A percentile compares a stretch with the other conserved stretches of the same genome.
Evolutionary conservation across 2,113 vertebrate genomes (phyloP).

Genomic region (Thalassoma bifasciatum): DNA sequence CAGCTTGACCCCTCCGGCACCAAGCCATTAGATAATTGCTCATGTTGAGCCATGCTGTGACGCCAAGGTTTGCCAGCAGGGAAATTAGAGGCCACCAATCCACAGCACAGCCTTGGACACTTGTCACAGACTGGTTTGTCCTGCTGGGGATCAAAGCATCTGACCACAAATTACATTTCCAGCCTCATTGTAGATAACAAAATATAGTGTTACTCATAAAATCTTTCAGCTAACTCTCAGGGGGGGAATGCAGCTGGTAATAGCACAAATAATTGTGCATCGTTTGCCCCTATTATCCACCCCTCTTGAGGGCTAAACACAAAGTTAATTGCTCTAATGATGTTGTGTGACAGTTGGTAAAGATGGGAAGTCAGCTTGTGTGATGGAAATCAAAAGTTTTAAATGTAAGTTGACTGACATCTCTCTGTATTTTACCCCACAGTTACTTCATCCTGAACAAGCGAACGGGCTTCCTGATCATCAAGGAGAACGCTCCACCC

Average conservation of each 20-base stretch:
- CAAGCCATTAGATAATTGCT: constrained; percentile 12
- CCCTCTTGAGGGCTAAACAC: too few species aligned
- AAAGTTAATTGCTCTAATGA: too few species aligned
- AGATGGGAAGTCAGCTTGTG: too few species aligned
- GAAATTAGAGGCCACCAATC: constrained; percentile 7
- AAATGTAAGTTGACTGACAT: too few species aligned
- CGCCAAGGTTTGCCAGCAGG: neutral
- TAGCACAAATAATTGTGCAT: too few species aligned
- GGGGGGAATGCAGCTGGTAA: too few species aligned
- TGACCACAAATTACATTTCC: neutral
- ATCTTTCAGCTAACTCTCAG: neutral
- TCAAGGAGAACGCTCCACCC: constrained; percentile 86
- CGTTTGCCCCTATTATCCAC: too few species aligned
- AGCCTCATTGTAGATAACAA: neutral
- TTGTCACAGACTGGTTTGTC: neutral
- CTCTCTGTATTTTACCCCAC: constrained; percentile 9
- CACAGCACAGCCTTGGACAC: neutral
- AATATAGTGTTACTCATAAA: constrained; percentile 1
- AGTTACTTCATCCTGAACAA: constrained; percentile 91
- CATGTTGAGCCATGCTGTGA: neutral
- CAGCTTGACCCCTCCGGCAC: constrained; percentile 29
- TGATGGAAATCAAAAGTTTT: too few species aligned
- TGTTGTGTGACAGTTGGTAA: too few species aligned
- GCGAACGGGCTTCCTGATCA: constrained; percentile 88
- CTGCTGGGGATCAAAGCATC: too few species aligned